A percentile compares a stretch with the other conserved stretches of the same genome.
Conservation (phyloP, 1,140 invertebrate species). For the Camponotus pennsylvanicus region DNA sequence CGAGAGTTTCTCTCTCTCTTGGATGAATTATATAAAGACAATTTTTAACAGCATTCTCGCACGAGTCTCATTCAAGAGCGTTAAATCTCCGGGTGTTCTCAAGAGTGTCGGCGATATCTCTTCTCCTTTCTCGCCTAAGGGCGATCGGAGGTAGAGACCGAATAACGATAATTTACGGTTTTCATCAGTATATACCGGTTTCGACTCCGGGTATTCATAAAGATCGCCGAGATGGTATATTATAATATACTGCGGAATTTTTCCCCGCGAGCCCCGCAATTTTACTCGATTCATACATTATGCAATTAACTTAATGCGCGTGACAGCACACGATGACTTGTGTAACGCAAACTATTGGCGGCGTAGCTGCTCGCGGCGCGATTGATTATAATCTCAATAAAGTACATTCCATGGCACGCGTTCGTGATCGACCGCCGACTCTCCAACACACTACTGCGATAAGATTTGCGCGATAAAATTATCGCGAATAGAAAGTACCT, state of each 20-base stretch:
- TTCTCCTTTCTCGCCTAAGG: not conserved
- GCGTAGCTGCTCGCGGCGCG: constrained; percentile 29
- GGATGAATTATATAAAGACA: constrained; percentile 53
- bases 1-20: constrained; percentile 19
- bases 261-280: not conserved
- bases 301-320: constrained; percentile 47
- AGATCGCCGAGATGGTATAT: not conserved
- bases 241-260: constrained; percentile 32
- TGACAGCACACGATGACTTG: constrained; percentile 39
- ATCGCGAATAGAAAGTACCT: not conserved
- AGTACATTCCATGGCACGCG: constrained; percentile 58
- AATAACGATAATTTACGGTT: not conserved
- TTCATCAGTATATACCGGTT: no score
- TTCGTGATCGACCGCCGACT: not conserved
- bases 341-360: constrained; percentile 42
- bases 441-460: not conserved
- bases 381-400: constrained; percentile 63
- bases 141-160: not conserved
- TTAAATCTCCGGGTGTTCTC: not conserved
- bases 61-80: not conserved
- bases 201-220: no score
- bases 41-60: constrained; percentile 4
- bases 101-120: constrained; percentile 9
- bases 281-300: constrained; percentile 26
- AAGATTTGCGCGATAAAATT: constrained; percentile 12